Percentiles rank a stretch among this genome's conserved stretches.
phyloP scores from a whole-genome alignment of 1,140 invertebrate species.

The Ceratosolen fusciceps region DNA sequence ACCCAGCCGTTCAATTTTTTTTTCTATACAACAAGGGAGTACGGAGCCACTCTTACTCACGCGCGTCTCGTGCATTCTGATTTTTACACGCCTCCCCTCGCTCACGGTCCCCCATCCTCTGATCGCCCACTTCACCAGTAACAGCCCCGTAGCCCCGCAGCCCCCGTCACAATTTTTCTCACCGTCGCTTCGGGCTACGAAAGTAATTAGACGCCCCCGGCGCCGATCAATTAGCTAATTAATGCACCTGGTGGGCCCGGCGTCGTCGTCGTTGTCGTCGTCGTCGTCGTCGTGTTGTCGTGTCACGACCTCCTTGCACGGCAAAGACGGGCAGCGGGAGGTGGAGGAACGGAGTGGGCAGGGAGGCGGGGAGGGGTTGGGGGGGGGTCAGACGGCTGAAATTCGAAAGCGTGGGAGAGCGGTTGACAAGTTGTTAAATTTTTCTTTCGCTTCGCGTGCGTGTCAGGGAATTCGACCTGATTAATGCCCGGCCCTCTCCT shows the following conservation, averaged over 20 bases:
- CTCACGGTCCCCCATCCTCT: too few species aligned
- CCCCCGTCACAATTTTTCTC: too few species aligned
- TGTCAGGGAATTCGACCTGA: background rate
- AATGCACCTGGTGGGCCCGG: too few species aligned
- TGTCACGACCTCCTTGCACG: too few species aligned
- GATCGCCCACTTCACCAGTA: too few species aligned
- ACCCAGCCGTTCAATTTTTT: too few species aligned
- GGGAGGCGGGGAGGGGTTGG: background rate
- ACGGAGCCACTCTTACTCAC: background rate
- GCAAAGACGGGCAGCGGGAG: too few species aligned
- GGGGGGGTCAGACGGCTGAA: background rate
- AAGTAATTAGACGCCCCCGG: conserved; percentile 12
- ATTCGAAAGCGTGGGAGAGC: background rate
- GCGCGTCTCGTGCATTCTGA: background rate
- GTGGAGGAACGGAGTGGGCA: background rate
- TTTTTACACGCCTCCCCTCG: background rate
- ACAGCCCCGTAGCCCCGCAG: too few species aligned
- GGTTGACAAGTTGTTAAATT: background rate
- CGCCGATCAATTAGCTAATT: conserved; percentile 58
- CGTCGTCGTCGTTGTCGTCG: too few species aligned
- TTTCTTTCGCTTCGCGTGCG: background rate
- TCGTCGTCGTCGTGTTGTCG: too few species aligned
- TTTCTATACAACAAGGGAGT: too few species aligned
- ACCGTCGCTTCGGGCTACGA: too few species aligned
- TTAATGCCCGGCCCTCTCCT: background rate